Base-by-base conservation (phyloP, 1,140 invertebrate genomes). In the Rhopalosiphum padi region DNA sequence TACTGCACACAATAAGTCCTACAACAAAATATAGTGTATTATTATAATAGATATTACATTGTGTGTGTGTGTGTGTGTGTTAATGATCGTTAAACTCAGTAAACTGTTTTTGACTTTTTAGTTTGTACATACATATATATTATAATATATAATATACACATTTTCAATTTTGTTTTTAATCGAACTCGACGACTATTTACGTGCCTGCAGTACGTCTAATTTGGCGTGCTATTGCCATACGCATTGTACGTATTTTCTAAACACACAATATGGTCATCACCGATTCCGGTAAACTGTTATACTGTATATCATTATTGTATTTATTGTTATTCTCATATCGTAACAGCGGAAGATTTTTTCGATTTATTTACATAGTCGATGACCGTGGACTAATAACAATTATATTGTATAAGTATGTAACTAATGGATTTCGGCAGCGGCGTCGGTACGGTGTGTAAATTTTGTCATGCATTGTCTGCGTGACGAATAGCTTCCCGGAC, bases 331-430 rank as follows among this genome's bases (percentile, higher is more conserved):
- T 77, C 30, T 77, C 30, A n/a, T 21, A 77, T 21, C 60, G 7
- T 6, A 77, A 77, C 60, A 77, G 60, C 60, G 60, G 60, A 35
- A 77, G 60, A 77, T n/a, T 77, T 77, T 68, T 77, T 77, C 30
- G 60, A 77, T 77, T 77, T 77, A n/a, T n/a, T 77, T n/a, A n/a
- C 60, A 77, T 77, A 77, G 60, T 35, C 60, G 60, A n/a, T n/a
- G 60, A n/a, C 60, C 60, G 60, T 18, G n/a, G 60, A 77, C 60
- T n/a, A 77, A 77, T 77, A n/a, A 77, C n/a, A 43, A 41, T 85
- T 43, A 85, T 85, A 85, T 77, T 18, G 60, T 77, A n/a, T n/a
- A 5, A 77, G n/a, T 35, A 35, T 77, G 30, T 89, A 60, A 90
- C 35, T 60, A 51, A 88, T 25, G 48, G 21, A 51, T 88, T 51